Evolutionary conservation across 1,140 invertebrate genomes (phyloP).

Genomic region (Drosophila mojavensis): DNA sequence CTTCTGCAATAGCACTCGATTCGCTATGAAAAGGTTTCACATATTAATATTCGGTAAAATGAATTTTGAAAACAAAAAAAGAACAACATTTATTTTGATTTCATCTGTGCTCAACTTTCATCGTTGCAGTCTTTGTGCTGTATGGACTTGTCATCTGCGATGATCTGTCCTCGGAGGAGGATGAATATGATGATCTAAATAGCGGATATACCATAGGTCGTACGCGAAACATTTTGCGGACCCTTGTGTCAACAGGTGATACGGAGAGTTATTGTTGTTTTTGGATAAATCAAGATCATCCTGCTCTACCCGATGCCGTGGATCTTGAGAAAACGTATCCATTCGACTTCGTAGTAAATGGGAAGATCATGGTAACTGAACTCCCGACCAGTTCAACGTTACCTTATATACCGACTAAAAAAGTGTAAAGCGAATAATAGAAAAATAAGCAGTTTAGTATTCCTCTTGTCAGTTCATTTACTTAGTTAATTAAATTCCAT

Average conservation of each 20-base stretch:
- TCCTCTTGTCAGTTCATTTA: constrained; percentile 56
- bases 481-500: constrained; percentile 82
- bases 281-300: constrained; percentile 58
- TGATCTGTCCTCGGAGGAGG: too few species aligned
- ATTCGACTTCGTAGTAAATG: constrained; percentile 55
- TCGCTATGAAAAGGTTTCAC: background rate
- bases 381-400: too few species aligned
- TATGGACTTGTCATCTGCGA: too few species aligned
- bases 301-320: constrained; percentile 17
- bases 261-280: constrained; percentile 57
- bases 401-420: too few species aligned
- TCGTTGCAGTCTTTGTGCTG: too few species aligned
- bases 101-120: too few species aligned
- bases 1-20: background rate
- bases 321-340: constrained; percentile 32
- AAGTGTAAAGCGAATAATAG: constrained; percentile 33
- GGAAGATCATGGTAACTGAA: constrained; percentile 34
- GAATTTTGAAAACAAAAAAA: background rate
- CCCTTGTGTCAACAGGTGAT: background rate
- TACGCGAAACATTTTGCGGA: constrained; percentile 20
- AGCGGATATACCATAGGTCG: constrained; percentile 2
- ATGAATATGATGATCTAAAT: background rate
- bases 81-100: too few species aligned
- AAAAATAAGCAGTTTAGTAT: constrained; percentile 1
- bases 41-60: constrained; percentile 13